Percentiles rank a stretch among this genome's conserved stretches.
phyloP scores from a whole-genome alignment of 2,797 vertebrate species.

The Hemitrygon akajei region DNA sequence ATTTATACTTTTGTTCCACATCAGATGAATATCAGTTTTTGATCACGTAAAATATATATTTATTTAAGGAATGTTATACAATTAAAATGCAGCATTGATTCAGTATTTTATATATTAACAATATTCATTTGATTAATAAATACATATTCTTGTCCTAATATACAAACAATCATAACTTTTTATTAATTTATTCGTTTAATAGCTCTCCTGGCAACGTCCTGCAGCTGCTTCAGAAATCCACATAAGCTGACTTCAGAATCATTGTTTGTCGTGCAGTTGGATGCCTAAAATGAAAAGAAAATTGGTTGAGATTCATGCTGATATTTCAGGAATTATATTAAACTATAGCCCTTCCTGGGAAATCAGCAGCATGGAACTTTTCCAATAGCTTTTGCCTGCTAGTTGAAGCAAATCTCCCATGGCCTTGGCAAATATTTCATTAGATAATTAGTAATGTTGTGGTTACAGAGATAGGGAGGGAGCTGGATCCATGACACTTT shows the following conservation, averaged over 20 bases:
- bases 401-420: neutral
- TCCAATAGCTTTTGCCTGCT: neutral
- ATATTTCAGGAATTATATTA: neutral
- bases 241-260: neutral
- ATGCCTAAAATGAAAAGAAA: neutral
- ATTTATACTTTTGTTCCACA: neutral
- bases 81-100: neutral
- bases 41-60: neutral
- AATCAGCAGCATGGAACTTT: neutral
- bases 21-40: slow-evolving; percentile 7
- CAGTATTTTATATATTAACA: neutral
- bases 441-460: neutral
- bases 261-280: neutral
- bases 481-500: neutral
- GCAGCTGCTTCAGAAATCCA: neutral
- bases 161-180: neutral
- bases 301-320: neutral
- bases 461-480: neutral
- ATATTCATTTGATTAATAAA: neutral
- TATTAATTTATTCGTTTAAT: too few relatives aligned
- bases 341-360: neutral
- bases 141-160: neutral
- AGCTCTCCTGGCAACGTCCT: neutral
- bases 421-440: neutral
- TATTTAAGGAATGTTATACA: neutral